Evolutionary conservation across 2,113 vertebrate genomes (phyloP), one percentile per base, ranked within the genome.

Genomic region (Alces alces): DNA sequence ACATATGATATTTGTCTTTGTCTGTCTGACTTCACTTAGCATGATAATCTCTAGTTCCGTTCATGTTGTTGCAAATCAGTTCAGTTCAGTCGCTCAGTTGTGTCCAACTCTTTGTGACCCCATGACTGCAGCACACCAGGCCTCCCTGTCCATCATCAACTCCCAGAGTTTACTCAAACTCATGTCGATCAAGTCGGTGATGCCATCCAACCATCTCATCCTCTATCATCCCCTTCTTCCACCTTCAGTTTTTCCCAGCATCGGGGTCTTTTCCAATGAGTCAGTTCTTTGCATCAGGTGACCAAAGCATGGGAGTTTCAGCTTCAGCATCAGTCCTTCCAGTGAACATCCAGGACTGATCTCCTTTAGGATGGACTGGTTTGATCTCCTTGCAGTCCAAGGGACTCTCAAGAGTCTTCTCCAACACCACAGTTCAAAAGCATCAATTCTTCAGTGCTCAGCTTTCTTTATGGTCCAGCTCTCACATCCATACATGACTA

Each of bases 401-500:
- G 33, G 33, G 16, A 1, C 64, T n/a, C 33, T n/a, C 64, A 66
- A 66, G 33, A 66, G 64, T n/a, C 16, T 66, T 66, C 64, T 66
- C 64, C 33, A 19, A n/a, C 33, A 66, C 64, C 64, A n/a, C 64
- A 66, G 33, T 66, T 66, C 33, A 66, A 66, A 66, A 19, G 16
- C 16, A 10, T n/a, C 33, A 66, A 4, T n/a, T 66, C 64, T n/a
- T 66, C 2, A 0, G 16, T 1, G 0, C 61, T 66, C 64, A 66
- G 17, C 64, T 36, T 66, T 36, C 33, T 21, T 66, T 19, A 66
- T 19, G 2, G 64, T 36, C 64, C 33, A n/a, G 5, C 33, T 36
- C 64, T 66, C 64, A 66, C 33, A 66, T 66, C 64, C 33, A 36
- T 21, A 66, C 8, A 0, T 36, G 64, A 5, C 64, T 1, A 2